Base-by-base conservation (phyloP, 2,113 vertebrate genomes). In the Canis aureus region DNA sequence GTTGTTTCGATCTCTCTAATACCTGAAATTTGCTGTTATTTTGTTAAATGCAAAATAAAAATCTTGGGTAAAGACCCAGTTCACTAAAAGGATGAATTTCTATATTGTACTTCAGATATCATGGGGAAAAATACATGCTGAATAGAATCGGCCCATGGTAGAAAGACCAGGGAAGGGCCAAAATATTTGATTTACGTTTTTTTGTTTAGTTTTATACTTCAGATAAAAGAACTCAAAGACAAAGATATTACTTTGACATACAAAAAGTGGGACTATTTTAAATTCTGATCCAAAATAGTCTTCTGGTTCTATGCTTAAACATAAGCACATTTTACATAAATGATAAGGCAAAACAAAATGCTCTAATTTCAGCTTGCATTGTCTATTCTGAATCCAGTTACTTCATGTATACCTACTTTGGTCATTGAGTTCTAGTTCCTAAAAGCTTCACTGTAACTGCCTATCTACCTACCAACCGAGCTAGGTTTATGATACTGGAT, bases 21-120 rank as follows among this genome's bases (percentile, higher is more conserved):
- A 99, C 98, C 98, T 99, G 98, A 98, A 98, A 99, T 99, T 99
- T 99, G 98, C 98, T 74, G 98, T 99, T 99, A 99, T 98, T 99
- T 99, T 98, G 98, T 98, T 98, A 99, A 98, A 99, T 98, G 98
- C 98, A 98, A 98, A 98, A 98, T 96, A 98, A 98, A 98, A 98
- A 98, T 98, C 96, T 98, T 98, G 97, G 97, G 98, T 96, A 98
- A 98, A 98, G 98, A 97, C 97, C 96, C 89, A 97, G 94, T 81
- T 49, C 97, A 97, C 96, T 98, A 97, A 97, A 98, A 98, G 96
- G 97, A 98, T 95, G 96, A 94, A 88, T 98, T 98, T 98, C 94
- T 98, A 86, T 97, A 96, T 96, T 97, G 98, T 94, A 94, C 95
- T 95, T 98, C 59, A 98, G 98, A 97, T 97, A 91, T 97, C 94